These are phyloP conservation scores for Azorinus chamasolen DNA, from an alignment of 2,888 invertebrate genomes.

Conservation along the genomic window DNA sequence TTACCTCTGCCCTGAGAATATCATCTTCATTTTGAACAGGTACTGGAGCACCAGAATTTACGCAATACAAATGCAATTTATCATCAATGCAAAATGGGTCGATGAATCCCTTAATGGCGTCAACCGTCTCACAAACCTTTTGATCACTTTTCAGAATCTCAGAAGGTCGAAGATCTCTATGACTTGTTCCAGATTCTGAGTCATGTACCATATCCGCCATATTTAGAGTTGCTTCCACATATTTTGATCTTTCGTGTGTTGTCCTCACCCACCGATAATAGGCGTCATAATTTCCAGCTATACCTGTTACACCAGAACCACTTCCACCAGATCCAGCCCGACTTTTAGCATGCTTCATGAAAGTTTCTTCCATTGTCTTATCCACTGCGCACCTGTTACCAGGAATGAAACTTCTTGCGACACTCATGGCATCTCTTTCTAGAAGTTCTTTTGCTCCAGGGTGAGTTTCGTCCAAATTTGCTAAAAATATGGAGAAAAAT, in stretches of 20 bases:
- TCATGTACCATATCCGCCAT: slow-evolving; percentile 55
- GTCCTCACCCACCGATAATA: slow-evolving; percentile 59
- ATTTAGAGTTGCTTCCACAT: too few relatives aligned
- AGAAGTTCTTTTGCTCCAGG: slow-evolving; percentile 53
- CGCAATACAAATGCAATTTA: slow-evolving; percentile 31
- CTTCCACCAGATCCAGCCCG: slow-evolving; percentile 51
- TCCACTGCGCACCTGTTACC: slow-evolving; percentile 63
- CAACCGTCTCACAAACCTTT: slow-evolving; percentile 22
- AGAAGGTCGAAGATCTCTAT: slow-evolving; percentile 51
- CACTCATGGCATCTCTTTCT: slow-evolving; percentile 57
- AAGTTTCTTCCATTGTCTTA: too few relatives aligned
- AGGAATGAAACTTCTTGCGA: slow-evolving; percentile 62
- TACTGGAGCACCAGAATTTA: slow-evolving; percentile 13
- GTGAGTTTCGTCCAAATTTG: too few relatives aligned
- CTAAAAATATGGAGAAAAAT: too few relatives aligned
- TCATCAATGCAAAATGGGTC: slow-evolving; percentile 51
- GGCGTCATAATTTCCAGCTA: slow-evolving; percentile 41
- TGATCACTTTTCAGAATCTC: slow-evolving; percentile 54
- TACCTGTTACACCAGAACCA: slow-evolving; percentile 48
- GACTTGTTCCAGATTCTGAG: slow-evolving; percentile 10
- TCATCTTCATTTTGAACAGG: too few relatives aligned
- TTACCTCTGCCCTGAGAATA: too few relatives aligned
- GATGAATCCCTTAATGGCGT: slow-evolving; percentile 47
- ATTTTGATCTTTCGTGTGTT: slow-evolving; percentile 37
- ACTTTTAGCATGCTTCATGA: too few relatives aligned